Conservation (phyloP, 1,140 invertebrate species). For the Neodiprion virginianus region DNA sequence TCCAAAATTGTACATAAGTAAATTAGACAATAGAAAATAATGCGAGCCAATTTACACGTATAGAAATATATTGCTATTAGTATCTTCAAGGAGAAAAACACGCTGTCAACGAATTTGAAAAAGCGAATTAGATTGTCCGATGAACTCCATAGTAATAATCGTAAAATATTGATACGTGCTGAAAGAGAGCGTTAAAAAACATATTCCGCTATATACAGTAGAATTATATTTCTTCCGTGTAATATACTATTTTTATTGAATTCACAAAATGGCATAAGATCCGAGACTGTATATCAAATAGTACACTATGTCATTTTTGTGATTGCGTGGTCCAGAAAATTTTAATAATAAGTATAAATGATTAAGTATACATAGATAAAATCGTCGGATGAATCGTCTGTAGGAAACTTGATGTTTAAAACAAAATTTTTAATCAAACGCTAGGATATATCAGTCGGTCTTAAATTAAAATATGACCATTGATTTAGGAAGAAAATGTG, state of each 20-base stretch:
- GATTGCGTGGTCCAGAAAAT: conserved; percentile 4
- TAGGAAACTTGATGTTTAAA: not conserved
- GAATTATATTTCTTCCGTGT: too few species aligned
- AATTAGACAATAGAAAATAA: conserved; percentile 2
- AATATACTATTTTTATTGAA: too few species aligned
- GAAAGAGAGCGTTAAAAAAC: too few species aligned
- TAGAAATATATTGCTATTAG: not conserved
- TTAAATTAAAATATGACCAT: too few species aligned
- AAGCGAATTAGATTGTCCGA: not conserved
- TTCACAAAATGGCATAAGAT: too few species aligned
- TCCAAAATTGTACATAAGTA: not conserved
- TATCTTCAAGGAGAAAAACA: not conserved
- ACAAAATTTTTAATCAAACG: too few species aligned
- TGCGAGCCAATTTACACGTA: not conserved
- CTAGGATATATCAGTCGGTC: too few species aligned
- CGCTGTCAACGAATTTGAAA: not conserved
- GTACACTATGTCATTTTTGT: not conserved
- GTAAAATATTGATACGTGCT: too few species aligned
- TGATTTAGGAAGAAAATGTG: too few species aligned
- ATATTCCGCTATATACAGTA: too few species aligned
- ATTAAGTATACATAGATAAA: not conserved
- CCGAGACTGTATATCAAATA: not conserved
- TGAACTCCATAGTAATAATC: too few species aligned
- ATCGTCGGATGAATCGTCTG: not conserved
- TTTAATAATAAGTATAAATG: not conserved